Conservation (phyloP, 1,140 invertebrate genomes). For the Babylonia areolata region DNA sequence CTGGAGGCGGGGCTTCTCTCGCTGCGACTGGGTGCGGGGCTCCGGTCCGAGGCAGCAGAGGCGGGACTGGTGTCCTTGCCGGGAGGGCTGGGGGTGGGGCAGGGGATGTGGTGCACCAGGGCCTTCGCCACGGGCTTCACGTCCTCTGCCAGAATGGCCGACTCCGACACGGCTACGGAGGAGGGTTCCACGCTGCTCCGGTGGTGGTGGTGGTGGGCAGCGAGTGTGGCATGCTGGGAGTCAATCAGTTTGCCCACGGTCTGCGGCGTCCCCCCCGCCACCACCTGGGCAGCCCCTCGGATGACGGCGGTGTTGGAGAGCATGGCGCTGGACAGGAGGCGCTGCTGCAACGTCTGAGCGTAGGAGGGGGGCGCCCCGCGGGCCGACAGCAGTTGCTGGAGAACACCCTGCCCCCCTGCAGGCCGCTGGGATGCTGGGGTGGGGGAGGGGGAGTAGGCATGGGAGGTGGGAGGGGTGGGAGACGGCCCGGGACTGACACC, state of each 20-base stretch:
- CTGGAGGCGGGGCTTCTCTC: not conserved
- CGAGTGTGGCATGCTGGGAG: not conserved
- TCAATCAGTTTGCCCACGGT: not conserved
- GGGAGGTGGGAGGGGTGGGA: slow-evolving; percentile 19
- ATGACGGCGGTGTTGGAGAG: not conserved
- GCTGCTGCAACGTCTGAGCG: slow-evolving; percentile 27
- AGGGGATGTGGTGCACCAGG: slow-evolving; percentile 18
- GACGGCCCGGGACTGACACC: slow-evolving; percentile 31
- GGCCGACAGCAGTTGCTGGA: slow-evolving; percentile 33
- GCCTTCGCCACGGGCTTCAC: slow-evolving; percentile 29
- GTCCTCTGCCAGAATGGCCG: not conserved
- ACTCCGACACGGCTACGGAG: not conserved
- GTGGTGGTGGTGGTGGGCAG: no score
- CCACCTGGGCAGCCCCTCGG: not conserved
- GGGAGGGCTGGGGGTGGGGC: slow-evolving; percentile 4
- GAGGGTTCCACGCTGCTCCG: not conserved
- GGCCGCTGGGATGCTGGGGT: not conserved
- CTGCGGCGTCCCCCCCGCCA: not conserved
- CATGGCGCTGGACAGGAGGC: not conserved
- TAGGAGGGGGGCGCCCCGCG: slow-evolving; percentile 16
- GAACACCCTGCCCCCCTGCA: slow-evolving; percentile 6
- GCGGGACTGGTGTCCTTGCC: not conserved
- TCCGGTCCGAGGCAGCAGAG: not conserved
- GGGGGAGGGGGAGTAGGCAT: not conserved
- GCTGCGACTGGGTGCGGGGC: not conserved